A percentile compares a stretch with the other conserved stretches of the same genome.
Evolutionary conservation across 37 sponge, comb jelly and placozoan species (phyloP).

Genomic region (Oscarella lobularis): DNA sequence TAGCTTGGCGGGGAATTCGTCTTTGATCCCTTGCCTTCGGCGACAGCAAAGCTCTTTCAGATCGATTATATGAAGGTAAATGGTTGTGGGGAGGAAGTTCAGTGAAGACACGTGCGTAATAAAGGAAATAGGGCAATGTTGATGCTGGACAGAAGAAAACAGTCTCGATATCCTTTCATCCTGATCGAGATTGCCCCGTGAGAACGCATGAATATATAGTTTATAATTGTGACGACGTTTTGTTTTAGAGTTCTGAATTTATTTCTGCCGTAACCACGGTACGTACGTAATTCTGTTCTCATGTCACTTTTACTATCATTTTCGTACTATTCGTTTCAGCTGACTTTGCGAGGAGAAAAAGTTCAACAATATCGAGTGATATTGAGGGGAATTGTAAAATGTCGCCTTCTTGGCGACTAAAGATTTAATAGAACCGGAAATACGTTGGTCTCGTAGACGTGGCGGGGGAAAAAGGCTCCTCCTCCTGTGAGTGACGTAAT

Average conservation of each 20-base stretch:
- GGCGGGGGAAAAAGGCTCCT: too few species aligned
- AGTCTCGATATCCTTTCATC: slow-evolving; percentile 36
- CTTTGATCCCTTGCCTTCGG: slow-evolving; percentile 38
- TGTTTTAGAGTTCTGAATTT: not conserved
- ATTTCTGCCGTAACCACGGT: not conserved
- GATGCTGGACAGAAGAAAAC: slow-evolving; percentile 30
- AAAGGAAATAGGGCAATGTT: too few species aligned
- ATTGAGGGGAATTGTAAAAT: not conserved
- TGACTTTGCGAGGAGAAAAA: slow-evolving; percentile 40
- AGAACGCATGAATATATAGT: not conserved
- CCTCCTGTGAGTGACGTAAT: too few species aligned
- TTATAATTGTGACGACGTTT: not conserved
- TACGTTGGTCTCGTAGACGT: too few species aligned
- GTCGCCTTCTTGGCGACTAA: too few species aligned
- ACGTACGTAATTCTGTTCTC: not conserved
- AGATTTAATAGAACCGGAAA: too few species aligned
- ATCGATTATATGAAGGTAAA: slow-evolving; percentile 57
- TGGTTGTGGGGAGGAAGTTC: too few species aligned
- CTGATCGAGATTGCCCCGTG: slow-evolving; percentile 16
- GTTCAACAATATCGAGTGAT: not conserved
- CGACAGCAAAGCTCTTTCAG: slow-evolving; percentile 35
- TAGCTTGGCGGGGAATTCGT: slow-evolving; percentile 49
- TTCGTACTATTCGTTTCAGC: slow-evolving; percentile 13
- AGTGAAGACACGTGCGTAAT: too few species aligned
- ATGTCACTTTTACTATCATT: not conserved